A percentile compares a stretch with the other conserved stretches of the same genome.
Conservation (phyloP, 1,140 invertebrate species). For the Nasonia longicornis region DNA sequence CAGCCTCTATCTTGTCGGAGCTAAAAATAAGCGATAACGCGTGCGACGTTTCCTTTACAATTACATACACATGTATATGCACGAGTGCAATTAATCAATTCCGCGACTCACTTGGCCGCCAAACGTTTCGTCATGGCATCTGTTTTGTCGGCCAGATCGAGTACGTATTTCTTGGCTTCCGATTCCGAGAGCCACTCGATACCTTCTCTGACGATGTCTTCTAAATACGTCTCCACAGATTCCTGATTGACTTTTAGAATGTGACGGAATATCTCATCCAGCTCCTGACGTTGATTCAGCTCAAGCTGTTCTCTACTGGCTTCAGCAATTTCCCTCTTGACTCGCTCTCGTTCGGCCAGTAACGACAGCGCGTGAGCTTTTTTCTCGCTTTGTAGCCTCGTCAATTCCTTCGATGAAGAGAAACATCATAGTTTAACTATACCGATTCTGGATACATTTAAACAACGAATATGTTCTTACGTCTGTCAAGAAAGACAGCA, state of each 20-base stretch:
- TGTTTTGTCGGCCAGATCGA: slow-evolving; percentile 68
- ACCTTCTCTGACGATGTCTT: slow-evolving; percentile 74
- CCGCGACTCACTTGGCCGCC: slow-evolving; percentile 15
- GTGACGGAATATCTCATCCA: slow-evolving; percentile 83
- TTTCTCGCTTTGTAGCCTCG: slow-evolving; percentile 76
- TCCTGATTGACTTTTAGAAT: slow-evolving; percentile 73
- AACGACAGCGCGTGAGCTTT: slow-evolving; percentile 78
- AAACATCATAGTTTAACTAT: neutral
- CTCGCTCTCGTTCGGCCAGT: slow-evolving; percentile 75
- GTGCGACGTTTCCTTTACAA: neutral
- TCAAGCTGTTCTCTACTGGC: slow-evolving; percentile 78
- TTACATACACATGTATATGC: neutral
- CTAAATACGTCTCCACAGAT: slow-evolving; percentile 74
- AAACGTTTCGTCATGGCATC: slow-evolving; percentile 32
- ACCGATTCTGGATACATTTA: neutral
- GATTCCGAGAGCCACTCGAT: slow-evolving; percentile 72
- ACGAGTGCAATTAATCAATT: slow-evolving; percentile 7
- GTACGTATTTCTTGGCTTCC: slow-evolving; percentile 70
- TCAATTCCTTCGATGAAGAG: slow-evolving; percentile 71
- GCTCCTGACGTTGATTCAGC: slow-evolving; percentile 74
- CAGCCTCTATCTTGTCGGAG: slow-evolving; percentile 66
- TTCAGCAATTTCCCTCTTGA: slow-evolving; percentile 79
- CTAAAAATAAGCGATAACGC: slow-evolving; percentile 47
- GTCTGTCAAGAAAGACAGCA: slow-evolving; percentile 79
- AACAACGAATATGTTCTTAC: slow-evolving; percentile 46